Evolutionary conservation across 2,888 invertebrate genomes (phyloP), one percentile per base, ranked within the genome.

Genomic region (Callosobruchus maculatus): DNA sequence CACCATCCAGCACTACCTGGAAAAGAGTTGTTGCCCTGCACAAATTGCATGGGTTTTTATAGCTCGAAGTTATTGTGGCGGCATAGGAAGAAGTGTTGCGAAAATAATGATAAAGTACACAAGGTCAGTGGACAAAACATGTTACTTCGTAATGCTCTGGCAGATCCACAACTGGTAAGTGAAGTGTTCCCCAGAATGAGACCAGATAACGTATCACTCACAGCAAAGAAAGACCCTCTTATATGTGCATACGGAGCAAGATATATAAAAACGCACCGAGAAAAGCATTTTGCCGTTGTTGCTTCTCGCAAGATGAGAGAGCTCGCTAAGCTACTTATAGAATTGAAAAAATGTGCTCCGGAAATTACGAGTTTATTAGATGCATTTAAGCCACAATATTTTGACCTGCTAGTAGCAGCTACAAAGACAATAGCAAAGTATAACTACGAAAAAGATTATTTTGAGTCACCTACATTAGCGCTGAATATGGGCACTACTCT

Each of bases 281-380:
- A 77, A 1, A 72, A 73, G 49, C 74, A 75, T 74, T 76, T 69
- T 70, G 70, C 72, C 67, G 74, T 70, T 70, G 76, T 78, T 7
- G 68, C 71, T 30, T 79, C 79, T 5, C 21, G 78, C 21, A 79
- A 79, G 71, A 79, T 77, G 77, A 72, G 78, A 67, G 78, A 78
- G 73, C 70, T 78, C n/a, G 68, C 76, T 2, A 75, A 66, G 66
- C 30, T 77, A 67, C 67, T 78, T 22, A 73, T 73, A 4, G 77
- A 75, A 74, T 21, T 76, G 13, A 73, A 73, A 72, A 71, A 75
- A 72, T 68, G 68, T 20, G 70, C 76, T 20, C 67, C 73, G 20
- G 13, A 71, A 30, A 77, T n/a, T 76, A 71, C 22, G 30, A 71
- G 2, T 26, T 71, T 75, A 21, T 75, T 74, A 71, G 70, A 74